These are phyloP conservation scores for Hermetia illucens DNA, from an alignment of 1,140 invertebrate genomes.

Conservation along the genomic window DNA sequence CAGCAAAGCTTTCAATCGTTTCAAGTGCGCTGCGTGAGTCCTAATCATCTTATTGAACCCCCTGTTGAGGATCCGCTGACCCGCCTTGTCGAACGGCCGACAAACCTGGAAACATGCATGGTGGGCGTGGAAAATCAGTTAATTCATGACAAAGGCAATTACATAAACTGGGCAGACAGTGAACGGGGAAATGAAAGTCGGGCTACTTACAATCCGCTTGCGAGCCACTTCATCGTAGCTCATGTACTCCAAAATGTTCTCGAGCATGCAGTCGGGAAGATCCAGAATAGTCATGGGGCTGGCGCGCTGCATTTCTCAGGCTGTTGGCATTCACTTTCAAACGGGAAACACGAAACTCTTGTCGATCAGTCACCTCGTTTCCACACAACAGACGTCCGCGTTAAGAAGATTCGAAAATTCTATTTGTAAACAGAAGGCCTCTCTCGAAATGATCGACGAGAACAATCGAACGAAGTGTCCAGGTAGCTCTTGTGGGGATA, in stretches of 20 bases:
- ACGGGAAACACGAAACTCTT: too few species aligned
- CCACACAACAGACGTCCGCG: too few species aligned
- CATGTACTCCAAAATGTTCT: constrained; percentile 63
- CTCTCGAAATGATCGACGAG: too few species aligned
- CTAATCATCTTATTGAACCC: constrained; percentile 69
- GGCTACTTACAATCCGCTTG: constrained; percentile 54
- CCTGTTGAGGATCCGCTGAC: constrained; percentile 59
- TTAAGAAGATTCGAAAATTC: too few species aligned
- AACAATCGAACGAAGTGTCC: too few species aligned
- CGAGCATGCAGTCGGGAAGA: constrained; percentile 61
- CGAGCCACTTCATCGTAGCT: constrained; percentile 69
- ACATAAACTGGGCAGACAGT: too few species aligned
- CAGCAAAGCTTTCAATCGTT: constrained; percentile 64
- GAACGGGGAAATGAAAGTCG: constrained; percentile 2
- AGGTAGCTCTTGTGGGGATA: too few species aligned
- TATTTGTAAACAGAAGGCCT: too few species aligned
- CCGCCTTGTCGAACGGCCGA: constrained; percentile 57
- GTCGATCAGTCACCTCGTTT: too few species aligned
- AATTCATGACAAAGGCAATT: too few species aligned
- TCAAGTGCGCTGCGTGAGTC: constrained; percentile 57
- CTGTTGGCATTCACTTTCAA: too few species aligned
- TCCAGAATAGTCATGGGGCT: constrained; percentile 41
- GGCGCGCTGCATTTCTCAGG: too few species aligned
- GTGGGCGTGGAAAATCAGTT: neutral
- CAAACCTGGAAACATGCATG: constrained; percentile 49